Evolutionary conservation across 2,888 invertebrate genomes (phyloP), one percentile per base, ranked within the genome.

Genomic region (Ametastegia equiseti): DNA sequence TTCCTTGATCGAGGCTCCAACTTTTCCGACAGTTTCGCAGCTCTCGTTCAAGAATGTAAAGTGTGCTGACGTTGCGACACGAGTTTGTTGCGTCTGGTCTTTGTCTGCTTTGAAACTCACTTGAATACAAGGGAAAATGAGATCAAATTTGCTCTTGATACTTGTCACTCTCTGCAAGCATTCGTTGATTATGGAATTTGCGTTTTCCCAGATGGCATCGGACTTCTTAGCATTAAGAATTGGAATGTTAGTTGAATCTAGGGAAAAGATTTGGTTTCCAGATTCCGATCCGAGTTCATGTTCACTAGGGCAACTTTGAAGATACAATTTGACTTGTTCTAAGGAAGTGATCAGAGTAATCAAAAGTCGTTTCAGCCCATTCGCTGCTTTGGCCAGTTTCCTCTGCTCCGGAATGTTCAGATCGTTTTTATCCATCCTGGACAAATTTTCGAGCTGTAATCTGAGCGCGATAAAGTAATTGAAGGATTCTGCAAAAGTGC

Each of bases 311-410:
- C 94, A 94, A 82, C 94, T 94, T 86, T 95, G 93, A 0, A 97
- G 88, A 27, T 97, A 92, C 1, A 96, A 90, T 81, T 93, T 91
- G 86, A 96, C 94, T 88, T 97, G 97, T 84, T 95, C 94, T 33
- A 96, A 91, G 11, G 94, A 92, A 81, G 94, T 92, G 54, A 92
- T 90, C 7, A 93, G 88, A 80, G 93, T 93, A 1, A 93, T 93
- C 82, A 94, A 92, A 79, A 94, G 91, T 71, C 93, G 92, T 54
- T 91, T 92, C 0, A 95, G 88, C 11, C 91, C 89, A 4, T 92
- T 87, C 1, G 93, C 86, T 86, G 92, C 92, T 13, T 90, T 86
- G 39, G 89, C 87, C n/a, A 93, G 81, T 47, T 91, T 91, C 0
- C 86, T 86, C 82, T 93, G 90, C 79, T 92, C 92, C 1, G 88